A percentile compares a stretch with the other conserved stretches of the same genome.
Conservation (phyloP, 1,140 invertebrate genomes). For the Plectus sambesii region DNA sequence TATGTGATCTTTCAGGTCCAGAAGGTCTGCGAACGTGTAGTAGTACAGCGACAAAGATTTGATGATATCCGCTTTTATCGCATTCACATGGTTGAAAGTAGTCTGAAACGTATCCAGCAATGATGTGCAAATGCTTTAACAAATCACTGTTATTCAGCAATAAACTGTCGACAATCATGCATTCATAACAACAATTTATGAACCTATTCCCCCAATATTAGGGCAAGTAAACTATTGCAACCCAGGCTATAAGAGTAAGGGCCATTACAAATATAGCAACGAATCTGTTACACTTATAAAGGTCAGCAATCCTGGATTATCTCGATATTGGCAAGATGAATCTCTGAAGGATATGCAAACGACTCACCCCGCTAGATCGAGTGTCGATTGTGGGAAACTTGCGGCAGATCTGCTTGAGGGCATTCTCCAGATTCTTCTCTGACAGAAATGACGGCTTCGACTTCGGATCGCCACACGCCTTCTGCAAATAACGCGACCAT, state of each 20-base stretch:
- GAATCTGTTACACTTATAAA: no score
- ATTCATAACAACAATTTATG: no score
- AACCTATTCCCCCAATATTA: no score
- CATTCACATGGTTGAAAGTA: conserved; percentile 64
- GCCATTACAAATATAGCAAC: no score
- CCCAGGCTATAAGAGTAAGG: no score
- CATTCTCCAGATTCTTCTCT: conserved; percentile 86
- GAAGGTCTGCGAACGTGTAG: conserved; percentile 96
- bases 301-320: no score
- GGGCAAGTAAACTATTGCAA: no score
- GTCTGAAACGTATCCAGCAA: conserved; percentile 39
- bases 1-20: conserved; percentile 97
- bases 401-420: conserved; percentile 82
- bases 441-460: conserved; percentile 85
- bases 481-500: conserved; percentile 27
- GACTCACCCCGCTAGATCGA: conserved; percentile 56
- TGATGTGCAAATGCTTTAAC: no score
- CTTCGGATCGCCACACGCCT: conserved; percentile 90
- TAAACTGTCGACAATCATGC: no score
- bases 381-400: conserved; percentile 90
- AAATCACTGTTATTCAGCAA: no score
- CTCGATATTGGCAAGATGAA: no score
- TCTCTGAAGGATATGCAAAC: conserved; percentile 1
- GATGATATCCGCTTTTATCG: conserved; percentile 79
- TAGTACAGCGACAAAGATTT: conserved; percentile 94